Evolutionary conservation across 2,113 vertebrate genomes (phyloP).

Genomic region (Bettongia penicillata): DNA sequence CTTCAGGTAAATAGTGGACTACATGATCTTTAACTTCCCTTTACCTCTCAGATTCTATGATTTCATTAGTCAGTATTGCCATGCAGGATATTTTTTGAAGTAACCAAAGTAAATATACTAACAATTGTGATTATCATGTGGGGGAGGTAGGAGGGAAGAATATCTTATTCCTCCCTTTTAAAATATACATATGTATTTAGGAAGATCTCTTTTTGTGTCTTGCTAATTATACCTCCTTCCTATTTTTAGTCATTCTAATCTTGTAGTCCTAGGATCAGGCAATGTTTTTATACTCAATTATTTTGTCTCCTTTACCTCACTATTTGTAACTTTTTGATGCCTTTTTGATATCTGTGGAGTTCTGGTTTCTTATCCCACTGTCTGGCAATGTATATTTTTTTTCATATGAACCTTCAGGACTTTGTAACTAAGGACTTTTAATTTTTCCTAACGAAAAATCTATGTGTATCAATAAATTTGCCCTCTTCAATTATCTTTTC

Average conservation of each 20-base stretch:
- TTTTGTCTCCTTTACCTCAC: not conserved
- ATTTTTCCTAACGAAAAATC: not conserved
- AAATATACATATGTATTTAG: not conserved
- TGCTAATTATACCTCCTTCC: no score
- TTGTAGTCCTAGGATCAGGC: not conserved
- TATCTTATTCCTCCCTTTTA: not conserved
- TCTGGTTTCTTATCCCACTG: not conserved
- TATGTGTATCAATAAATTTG: not conserved
- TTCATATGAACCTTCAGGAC: not conserved
- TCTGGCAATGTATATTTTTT: not conserved
- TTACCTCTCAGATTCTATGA: not conserved
- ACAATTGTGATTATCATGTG: not conserved
- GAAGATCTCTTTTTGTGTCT: not conserved
- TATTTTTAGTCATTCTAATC: no score
- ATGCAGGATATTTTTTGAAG: not conserved
- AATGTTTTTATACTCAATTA: not conserved
- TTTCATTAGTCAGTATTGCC: not conserved
- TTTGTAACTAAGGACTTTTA: not conserved
- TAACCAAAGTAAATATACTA: not conserved
- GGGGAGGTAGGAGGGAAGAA: not conserved
- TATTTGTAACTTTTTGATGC: not conserved
- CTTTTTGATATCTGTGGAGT: not conserved
- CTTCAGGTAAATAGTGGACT: not conserved
- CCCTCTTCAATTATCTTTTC: not conserved
- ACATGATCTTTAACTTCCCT: not conserved